A percentile compares a stretch with the other conserved stretches of the same genome.
These are phyloP conservation scores for Melanotaenia parkinsoni DNA, from an alignment of 2,797 vertebrate species.

Conservation along the genomic window DNA sequence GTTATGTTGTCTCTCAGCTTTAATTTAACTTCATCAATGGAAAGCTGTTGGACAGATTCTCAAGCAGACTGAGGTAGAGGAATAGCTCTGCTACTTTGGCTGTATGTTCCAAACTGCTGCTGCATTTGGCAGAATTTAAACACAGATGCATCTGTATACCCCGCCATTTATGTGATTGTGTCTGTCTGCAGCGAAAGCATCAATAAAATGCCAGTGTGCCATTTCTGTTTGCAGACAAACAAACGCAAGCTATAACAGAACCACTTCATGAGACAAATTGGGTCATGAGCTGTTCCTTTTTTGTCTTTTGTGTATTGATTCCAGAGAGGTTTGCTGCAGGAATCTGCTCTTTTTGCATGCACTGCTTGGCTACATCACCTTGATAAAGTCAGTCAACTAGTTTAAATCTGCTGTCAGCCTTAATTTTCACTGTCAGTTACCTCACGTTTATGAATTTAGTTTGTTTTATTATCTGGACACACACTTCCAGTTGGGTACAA, in stretches of 20 bases:
- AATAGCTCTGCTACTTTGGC: background rate
- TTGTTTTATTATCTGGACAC: background rate
- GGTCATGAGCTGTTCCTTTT: slow-evolving; percentile 1
- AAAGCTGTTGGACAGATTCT: background rate
- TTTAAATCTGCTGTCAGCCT: background rate
- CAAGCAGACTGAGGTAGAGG: slow-evolving; percentile 19
- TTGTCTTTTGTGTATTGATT: background rate
- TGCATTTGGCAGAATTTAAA: background rate
- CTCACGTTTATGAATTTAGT: background rate
- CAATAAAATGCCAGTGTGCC: background rate
- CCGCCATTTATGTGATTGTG: background rate
- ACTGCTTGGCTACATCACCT: background rate
- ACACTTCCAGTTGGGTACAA: background rate
- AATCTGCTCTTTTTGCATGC: background rate
- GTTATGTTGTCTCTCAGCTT: background rate
- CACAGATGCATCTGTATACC: background rate
- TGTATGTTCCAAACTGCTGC: background rate
- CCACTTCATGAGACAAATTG: background rate
- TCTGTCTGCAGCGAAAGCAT: slow-evolving; percentile 10
- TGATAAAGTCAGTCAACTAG: no score
- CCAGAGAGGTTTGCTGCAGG: background rate
- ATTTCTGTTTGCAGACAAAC: slow-evolving; percentile 1
- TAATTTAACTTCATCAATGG: background rate
- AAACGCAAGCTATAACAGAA: background rate
- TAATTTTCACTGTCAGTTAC: background rate